Conservation (phyloP, 1,140 invertebrate genomes). For the Acromyrmex charruanus region DNA sequence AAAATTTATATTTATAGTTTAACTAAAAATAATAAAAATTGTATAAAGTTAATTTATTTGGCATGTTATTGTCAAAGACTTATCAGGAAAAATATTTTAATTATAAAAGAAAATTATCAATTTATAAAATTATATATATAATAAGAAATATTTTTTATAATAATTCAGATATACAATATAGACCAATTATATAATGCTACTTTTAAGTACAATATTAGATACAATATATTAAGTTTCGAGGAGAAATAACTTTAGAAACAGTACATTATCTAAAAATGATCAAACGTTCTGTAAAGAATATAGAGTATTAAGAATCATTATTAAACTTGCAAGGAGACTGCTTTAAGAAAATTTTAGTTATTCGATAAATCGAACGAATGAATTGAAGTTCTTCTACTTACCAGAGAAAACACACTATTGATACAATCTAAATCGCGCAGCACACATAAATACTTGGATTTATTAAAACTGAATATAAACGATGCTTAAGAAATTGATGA, state of each 20-base stretch:
- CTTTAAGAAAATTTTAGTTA: background rate
- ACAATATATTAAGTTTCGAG: background rate
- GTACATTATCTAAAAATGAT: background rate
- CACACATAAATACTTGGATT: conserved; percentile 19
- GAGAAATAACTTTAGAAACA: background rate
- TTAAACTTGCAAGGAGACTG: background rate
- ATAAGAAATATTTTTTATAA: background rate
- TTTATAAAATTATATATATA: background rate
- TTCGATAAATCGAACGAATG: background rate
- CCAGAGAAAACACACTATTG: background rate
- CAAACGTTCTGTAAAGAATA: background rate
- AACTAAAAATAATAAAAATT: background rate
- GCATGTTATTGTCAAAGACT: background rate
- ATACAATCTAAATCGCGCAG: background rate
- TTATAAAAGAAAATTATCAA: background rate
- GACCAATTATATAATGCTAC: background rate
- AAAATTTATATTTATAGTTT: background rate
- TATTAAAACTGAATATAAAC: conserved; percentile 13
- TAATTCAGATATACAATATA: background rate
- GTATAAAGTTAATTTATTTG: background rate
- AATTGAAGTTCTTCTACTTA: conserved; percentile 25
- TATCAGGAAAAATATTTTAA: background rate
- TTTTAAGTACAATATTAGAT: background rate
- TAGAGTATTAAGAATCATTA: background rate
- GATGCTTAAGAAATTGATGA: conserved; percentile 22